Conservation (phyloP, 2,113 vertebrate genomes). For the Cyanocitta stelleri region DNA sequence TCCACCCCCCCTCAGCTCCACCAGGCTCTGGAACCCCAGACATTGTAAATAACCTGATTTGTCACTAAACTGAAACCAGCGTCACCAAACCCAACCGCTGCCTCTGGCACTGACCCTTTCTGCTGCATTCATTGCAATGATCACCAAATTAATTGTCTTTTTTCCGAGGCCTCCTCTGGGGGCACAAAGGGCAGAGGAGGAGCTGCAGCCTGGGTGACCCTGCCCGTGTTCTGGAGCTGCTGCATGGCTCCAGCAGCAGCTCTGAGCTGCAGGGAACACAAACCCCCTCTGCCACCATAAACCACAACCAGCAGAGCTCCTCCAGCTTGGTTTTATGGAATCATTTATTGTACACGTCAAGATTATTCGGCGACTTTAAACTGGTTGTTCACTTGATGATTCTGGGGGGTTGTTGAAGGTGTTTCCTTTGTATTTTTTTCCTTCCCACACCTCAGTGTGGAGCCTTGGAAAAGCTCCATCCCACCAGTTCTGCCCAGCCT, state of each 20-base stretch:
- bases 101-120: neutral
- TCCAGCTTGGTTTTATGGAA: neutral
- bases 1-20: neutral
- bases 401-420: neutral
- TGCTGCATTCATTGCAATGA: neutral
- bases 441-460: too few species aligned
- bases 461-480: neutral
- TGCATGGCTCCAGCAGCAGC: neutral
- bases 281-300: neutral
- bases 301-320: neutral
- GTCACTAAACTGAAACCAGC: neutral
- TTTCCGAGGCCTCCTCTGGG: neutral
- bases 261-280: neutral
- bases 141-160: neutral
- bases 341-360: accelerated
- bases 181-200: neutral
- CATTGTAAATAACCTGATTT: neutral
- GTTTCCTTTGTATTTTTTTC: neutral
- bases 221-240: neutral
- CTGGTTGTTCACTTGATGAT: neutral
- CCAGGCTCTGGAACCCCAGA: neutral
- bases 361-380: neutral
- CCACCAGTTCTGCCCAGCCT: accelerated
- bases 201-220: neutral
- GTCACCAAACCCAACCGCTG: neutral